Evolutionary conservation across 2,797 vertebrate genomes (phyloP), one percentile per base, ranked within the genome.

Genomic region (Peromyscus aztecus): DNA sequence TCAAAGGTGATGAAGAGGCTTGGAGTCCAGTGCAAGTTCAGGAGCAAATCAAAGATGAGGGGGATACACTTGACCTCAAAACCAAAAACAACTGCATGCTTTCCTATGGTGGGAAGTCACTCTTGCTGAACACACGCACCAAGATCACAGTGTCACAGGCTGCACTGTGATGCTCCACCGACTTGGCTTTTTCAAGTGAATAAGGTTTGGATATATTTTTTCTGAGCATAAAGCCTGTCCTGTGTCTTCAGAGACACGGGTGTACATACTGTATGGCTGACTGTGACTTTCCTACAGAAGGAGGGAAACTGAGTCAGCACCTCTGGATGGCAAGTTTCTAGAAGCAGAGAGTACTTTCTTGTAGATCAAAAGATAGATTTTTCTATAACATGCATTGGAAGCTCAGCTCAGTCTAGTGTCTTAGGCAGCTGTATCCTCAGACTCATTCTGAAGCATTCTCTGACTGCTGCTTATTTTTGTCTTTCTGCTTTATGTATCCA

Each of bases 261-360:
- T 31, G 49, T 91, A 85, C 61, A 27, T 37, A 13, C 10, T 1
- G 1, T 49, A 77, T 4, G 76, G 21, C 55, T 90, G 89, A 43
- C 19, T 75, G 10, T 1, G 29, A 57, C 3, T 55, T 80, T 75
- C 96, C 98, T 98, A 65, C 0, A 75, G 91, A 23, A 77, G 29
- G 78, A 97, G 46, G 43, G 90, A 96, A 96, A 90, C 37, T 46
- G 90, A 96, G 73, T 95, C 91, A 97, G 19, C 14, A 13, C 6
- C 63, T 88, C 52, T 27, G 29, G 69, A 65, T 76, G 31, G 14
- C 57, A 78, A 90, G 23, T 69, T 43, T 83, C 37, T 63, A 83
- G 57, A 52, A 52, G 46, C 4, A 86, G 84, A 52, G 31, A 37
- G 34, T 69, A 43, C 4, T 37, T 77, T 69, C 59, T 92, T 91